Evolutionary conservation across 1,140 invertebrate genomes (phyloP), one percentile per base, ranked within the genome.

Genomic region (Philopotamus ludificatus): DNA sequence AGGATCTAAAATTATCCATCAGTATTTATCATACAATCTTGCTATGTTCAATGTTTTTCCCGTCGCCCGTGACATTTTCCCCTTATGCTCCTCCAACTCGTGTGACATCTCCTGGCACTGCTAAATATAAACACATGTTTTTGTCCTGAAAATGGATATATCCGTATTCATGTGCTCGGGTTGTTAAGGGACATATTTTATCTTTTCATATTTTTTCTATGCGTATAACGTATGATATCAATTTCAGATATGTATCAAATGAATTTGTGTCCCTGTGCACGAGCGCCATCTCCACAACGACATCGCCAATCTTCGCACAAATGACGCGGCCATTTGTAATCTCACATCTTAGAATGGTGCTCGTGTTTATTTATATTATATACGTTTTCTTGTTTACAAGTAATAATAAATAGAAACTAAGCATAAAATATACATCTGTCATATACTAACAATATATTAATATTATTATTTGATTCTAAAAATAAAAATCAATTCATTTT

Each of bases 111-210:
- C 42, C 42, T 12, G 9, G 23, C 7, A 16, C 47, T 10, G 4
- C 47, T 20, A 53, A 25, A 53, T 53, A 53, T 23, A 9, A 8
- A 16, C 26, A 20, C 41, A 57, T 57, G 54, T 57, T 42, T 57
- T 21, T 28, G 23, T 39, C 42, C 41, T 57, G 54, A 57, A 54
- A 57, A 57, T 57, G 54, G 54, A 57, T 57, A 57, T 21, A 39
- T 57, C 54, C 34, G 54, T 57, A 39, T 57, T 57, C 54, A 42
- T 57, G 54, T n/a, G n/a, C n/a, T n/a, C 54, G 54, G 54, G 34
- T 57, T 28, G 54, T 57, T 57, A 57, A 57, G 54, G 54, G 21
- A n/a, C 54, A 57, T 57, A 57, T 57, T 57, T 57, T 57, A 57
- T 57, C 54, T 57, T 57, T 57, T 57, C 54, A 42, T 42, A 57